Evolutionary conservation across 2,888 invertebrate genomes (phyloP), one percentile per base, ranked within the genome.

Genomic region (Drosophila melanosoma): DNA sequence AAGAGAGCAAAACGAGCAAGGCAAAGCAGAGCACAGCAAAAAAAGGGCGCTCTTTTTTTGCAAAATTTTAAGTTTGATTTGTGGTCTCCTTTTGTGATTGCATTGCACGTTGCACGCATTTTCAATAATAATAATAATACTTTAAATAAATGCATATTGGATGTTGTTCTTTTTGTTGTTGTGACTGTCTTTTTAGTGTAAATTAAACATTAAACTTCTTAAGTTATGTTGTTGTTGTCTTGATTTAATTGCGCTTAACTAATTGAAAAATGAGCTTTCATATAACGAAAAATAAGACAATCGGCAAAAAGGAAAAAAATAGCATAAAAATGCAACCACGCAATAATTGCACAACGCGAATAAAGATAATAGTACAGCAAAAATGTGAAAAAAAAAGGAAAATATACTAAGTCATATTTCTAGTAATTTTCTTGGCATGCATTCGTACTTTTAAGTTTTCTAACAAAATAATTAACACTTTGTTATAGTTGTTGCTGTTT

Each of bases 131-230:
- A 23, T 15, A 20, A 23, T 45, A 45, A 23, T 23, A 45, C 38
- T 38, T 67, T 69, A 73, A 75, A 73, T 70, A 77, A 69, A 49
- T 49, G 40, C 69, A 69, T 77, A 81, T 82, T 87, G 83, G 88
- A 86, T 90, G 89, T 84, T 82, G 75, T 86, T 91, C 74, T 83
- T 76, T 64, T 68, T 65, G 62, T 72, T 45, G 45, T 45, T 74
- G 73, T 74, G 66, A 56, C 62, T 76, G 62, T 75, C 54, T 66
- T 45, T 45, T 74, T 36, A 63, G 63, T 76, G 68, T 29, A 58
- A 58, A 42, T 66, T 64, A 29, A 74, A 56, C 56, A 67, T 66
- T 65, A 63, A 40, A 59, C 54, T 69, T 74, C 20, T 52, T 73
- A 58, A 60, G 38, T 59, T 65, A 56, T 74, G 72, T 60, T 63